Evolutionary conservation across 2,797 vertebrate species (phyloP).

Genomic region (Eulemur rubriventer): DNA sequence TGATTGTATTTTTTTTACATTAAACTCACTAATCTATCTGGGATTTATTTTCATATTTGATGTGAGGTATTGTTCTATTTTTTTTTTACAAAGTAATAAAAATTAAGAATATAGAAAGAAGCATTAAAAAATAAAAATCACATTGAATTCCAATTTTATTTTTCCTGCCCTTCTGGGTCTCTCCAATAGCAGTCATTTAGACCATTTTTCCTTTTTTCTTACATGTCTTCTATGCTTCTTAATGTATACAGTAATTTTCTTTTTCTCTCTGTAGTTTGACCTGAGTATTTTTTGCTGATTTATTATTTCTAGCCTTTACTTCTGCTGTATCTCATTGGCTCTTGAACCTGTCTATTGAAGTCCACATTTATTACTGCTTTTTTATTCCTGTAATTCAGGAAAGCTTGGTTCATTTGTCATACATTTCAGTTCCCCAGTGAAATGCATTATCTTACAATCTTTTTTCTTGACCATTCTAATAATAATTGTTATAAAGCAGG

Average conservation of each 20-base stretch:
- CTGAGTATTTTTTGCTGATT: not conserved
- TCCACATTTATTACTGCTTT: not conserved
- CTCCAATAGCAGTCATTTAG: not conserved
- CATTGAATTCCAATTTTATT: not conserved
- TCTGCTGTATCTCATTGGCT: not conserved
- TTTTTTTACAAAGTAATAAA: conserved; percentile 20
- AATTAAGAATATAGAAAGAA: not conserved
- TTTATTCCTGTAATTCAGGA: not conserved
- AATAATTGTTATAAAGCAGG: not conserved
- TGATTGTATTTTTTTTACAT: conserved; percentile 9
- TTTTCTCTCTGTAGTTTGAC: not conserved
- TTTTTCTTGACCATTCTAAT: not conserved
- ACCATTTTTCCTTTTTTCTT: not conserved
- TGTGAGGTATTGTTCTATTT: not conserved
- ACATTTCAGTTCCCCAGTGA: not conserved
- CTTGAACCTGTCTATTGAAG: not conserved
- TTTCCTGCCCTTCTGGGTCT: not conserved
- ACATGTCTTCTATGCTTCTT: not conserved
- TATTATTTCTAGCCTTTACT: not conserved
- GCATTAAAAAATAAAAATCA: not conserved
- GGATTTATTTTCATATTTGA: conserved; percentile 20
- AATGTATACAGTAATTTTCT: not conserved
- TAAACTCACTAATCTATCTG: conserved; percentile 47
- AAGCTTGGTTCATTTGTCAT: not conserved
- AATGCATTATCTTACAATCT: not conserved